Base-by-base conservation (phyloP, 2,113 vertebrate genomes). In the Myotis lucifugus region DNA sequence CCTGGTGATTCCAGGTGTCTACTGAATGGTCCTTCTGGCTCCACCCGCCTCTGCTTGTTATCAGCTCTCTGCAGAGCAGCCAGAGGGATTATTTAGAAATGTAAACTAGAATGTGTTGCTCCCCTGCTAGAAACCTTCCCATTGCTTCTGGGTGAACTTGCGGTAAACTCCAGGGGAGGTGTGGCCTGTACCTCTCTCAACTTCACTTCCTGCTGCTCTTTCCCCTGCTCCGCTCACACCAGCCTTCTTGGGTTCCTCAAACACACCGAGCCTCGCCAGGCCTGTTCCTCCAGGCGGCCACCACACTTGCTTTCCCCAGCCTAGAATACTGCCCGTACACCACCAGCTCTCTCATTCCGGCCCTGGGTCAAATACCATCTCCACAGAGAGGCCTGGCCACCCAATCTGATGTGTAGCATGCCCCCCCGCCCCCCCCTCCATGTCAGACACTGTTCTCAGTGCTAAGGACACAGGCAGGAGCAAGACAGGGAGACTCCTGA, bases 381-480 rank as follows among this genome's bases (percentile, higher is more conserved):
- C 81, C 82, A 88, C 66, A 76, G 83, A 70, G 37, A 21, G 78
- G 54, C 67, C 48, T 37, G 59, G n/a, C 40, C 59, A 18, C 37
- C 34, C 4, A 12, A 73, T 59, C 88, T 79, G 32, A 56, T 19
- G 18, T 52, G 64, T 1, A 42, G 29, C 14, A 12, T 4, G 0
- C 3, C 5, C 66, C 17, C 25, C 23, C 0, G 0, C 27, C 56
- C 54, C 0, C 5, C 0, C 10, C 15, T 14, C 21, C 8, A 72
- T 2, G 15, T 78, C 76, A 59, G 15, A 32, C 79, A 54, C n/a
- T 88, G 8, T 88, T 90, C 70, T 87, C 29, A 46, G 78, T 81
- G 13, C 70, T 23, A 14, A 91, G 48, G 27, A 90, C 64, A 86
- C 13, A 85, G 91, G 73, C n/a, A 32, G 54, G 48, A 85, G 29